These are phyloP conservation scores for Drosophila conformis DNA, from an alignment of 2,888 invertebrate genomes.

Conservation along the genomic window DNA sequence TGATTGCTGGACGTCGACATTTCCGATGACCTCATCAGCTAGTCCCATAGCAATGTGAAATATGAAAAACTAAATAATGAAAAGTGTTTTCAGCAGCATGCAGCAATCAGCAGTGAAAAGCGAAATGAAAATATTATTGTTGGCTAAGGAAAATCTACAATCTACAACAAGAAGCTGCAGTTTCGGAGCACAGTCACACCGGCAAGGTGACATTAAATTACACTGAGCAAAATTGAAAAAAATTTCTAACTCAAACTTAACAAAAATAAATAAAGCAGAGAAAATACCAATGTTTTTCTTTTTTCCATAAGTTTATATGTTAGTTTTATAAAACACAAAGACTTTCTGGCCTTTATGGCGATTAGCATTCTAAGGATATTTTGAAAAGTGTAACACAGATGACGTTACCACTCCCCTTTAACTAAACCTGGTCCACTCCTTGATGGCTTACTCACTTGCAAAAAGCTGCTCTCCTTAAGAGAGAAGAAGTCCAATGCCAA, in stretches of 20 bases:
- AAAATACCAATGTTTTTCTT: not conserved
- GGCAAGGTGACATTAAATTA: slow-evolving; percentile 54
- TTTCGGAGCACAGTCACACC: slow-evolving; percentile 9
- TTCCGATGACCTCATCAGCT: slow-evolving; percentile 52
- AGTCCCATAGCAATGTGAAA: slow-evolving; percentile 62
- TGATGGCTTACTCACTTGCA: slow-evolving; percentile 46
- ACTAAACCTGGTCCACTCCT: slow-evolving; percentile 7
- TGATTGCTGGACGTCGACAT: slow-evolving; percentile 35
- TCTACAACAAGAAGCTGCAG: slow-evolving; percentile 17
- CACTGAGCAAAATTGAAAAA: not conserved
- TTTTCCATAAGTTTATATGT: not conserved
- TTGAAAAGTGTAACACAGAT: slow-evolving; percentile 11
- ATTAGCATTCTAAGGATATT: not conserved
- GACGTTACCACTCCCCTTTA: slow-evolving; percentile 3
- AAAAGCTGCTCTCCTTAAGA: slow-evolving; percentile 26
- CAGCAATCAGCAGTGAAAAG: slow-evolving; percentile 37
- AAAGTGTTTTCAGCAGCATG: slow-evolving; percentile 65
- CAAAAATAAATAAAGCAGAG: not conserved
- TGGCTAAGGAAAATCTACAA: slow-evolving; percentile 47
- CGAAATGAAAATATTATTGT: slow-evolving; percentile 75
- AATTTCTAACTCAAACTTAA: not conserved
- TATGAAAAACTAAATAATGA: slow-evolving; percentile 78
- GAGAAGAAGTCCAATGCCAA: slow-evolving; percentile 54
- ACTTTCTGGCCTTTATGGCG: not conserved
- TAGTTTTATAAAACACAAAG: not conserved